Conservation (phyloP, 2,888 invertebrate genomes). For the Malthinus seriepunctatus region DNA sequence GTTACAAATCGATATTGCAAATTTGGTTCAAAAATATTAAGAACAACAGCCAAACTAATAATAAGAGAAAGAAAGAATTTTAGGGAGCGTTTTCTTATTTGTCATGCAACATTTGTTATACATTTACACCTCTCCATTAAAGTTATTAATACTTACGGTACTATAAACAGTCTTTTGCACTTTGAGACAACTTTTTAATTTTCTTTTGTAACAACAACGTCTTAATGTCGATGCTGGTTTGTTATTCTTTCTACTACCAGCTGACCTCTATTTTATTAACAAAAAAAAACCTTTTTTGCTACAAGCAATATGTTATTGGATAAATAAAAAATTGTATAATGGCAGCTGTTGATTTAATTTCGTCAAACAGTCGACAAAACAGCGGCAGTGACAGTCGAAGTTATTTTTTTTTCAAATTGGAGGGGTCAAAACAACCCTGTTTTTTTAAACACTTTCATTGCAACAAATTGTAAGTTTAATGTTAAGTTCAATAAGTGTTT, state of each 20-base stretch:
- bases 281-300: conserved; percentile 4
- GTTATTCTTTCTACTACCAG: background rate
- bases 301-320: too few species aligned
- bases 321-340: too few species aligned
- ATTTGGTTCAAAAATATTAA: too few species aligned
- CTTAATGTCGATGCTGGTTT: background rate
- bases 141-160: background rate
- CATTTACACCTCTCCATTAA: conserved; percentile 11
- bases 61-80: conserved; percentile 21
- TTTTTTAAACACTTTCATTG: too few species aligned
- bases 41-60: too few species aligned
- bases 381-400: too few species aligned
- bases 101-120: conserved; percentile 24
- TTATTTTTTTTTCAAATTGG: too few species aligned
- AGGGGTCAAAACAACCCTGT: too few species aligned
- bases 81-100: conserved; percentile 29
- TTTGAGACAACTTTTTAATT: conserved; percentile 4
- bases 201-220: background rate
- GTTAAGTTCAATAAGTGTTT: conserved; percentile 20
- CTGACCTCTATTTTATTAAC: conserved; percentile 16
- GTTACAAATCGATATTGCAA: too few species aligned
- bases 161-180: conserved; percentile 3
- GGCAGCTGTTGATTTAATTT: too few species aligned
- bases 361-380: too few species aligned
- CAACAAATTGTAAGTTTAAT: conserved; percentile 11